Evolutionary conservation across 2,888 invertebrate species (phyloP).

Genomic region (Sipunculus nudus): DNA sequence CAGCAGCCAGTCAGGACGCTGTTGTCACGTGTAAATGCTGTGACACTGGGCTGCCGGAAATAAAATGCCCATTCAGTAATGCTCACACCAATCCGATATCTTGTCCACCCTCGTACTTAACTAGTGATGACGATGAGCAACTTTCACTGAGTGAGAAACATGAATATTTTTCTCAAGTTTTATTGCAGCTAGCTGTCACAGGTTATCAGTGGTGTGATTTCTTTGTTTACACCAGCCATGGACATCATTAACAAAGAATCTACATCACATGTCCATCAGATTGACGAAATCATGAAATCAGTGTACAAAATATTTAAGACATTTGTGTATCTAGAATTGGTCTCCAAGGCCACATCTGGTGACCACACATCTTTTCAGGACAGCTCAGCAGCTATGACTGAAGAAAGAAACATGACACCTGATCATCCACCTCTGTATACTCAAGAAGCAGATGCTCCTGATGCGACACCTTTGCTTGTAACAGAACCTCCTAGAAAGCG

Average conservation of each 20-base stretch:
- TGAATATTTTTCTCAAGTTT: not conserved
- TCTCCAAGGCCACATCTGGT: too few species aligned
- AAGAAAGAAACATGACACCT: too few species aligned
- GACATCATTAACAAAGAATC: not conserved
- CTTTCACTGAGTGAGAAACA: too few species aligned
- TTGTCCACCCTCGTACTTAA: not conserved
- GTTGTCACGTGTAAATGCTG: constrained; percentile 2
- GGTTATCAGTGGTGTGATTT: constrained; percentile 4
- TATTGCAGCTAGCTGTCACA: not conserved
- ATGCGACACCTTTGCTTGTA: too few species aligned
- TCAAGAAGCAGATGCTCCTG: too few species aligned
- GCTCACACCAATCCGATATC: not conserved
- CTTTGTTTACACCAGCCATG: constrained; percentile 10
- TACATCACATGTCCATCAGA: not conserved
- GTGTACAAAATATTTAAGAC: too few species aligned
- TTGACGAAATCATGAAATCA: too few species aligned
- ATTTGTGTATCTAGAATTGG: too few species aligned
- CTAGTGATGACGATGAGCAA: too few species aligned
- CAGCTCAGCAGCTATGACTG: too few species aligned
- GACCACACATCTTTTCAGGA: too few species aligned
- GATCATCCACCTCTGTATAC: too few species aligned
- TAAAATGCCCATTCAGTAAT: not conserved
- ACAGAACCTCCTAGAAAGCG: not conserved
- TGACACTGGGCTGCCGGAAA: not conserved
- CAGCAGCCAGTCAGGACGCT: not conserved